Base-by-base conservation (phyloP, 1,140 invertebrate species). In the Brachystomella parvula region DNA sequence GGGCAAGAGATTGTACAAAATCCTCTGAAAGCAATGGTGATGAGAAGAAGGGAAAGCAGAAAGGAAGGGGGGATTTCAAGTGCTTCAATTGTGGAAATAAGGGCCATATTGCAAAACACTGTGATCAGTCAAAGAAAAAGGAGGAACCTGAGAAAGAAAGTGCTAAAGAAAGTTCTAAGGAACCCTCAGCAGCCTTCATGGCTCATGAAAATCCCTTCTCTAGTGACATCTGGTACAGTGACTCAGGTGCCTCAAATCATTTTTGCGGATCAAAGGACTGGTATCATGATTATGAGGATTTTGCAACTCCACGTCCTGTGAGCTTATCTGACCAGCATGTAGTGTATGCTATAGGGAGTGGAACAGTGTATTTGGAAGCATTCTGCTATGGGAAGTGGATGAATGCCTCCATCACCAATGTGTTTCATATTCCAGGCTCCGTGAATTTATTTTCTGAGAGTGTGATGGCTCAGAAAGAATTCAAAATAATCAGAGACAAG, bases 381-480 rank as follows among this genome's bases (percentile, higher is more conserved):
- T 29, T 65, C 6, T 33, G 64, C 24, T 3, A 63, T 0, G 44
- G 53, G 1, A n/a, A 0, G 19, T 67, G 64, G 64, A 39, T 6
- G n/a, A 12, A 39, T 26, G 21, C 21, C n/a, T 29, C 21, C 1
- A 9, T 69, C 1, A 2, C 44, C 2, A 33, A 67, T 21, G 65
- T 67, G 21, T 21, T 63, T 15, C 64, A 63, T 39, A 67, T 70
- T 35, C 61, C 61, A n/a, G 57, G 32, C 15, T 59, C 47, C 17
- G 62, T 29, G 1, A 70, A 70, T 21, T 21, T 70, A 12, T 70
- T 70, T 17, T 70, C 69, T 3, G 65, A 70, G 39, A 35, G n/a
- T 19, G 49, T 67, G 0, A 70, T 70, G 69, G 47, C 35, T 15
- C n/a, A 32, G 19, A 58, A 63, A 1, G 68, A 65, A 1, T 70